Evolutionary conservation across 2,888 invertebrate genomes (phyloP).

Genomic region (Acleris cristana): DNA sequence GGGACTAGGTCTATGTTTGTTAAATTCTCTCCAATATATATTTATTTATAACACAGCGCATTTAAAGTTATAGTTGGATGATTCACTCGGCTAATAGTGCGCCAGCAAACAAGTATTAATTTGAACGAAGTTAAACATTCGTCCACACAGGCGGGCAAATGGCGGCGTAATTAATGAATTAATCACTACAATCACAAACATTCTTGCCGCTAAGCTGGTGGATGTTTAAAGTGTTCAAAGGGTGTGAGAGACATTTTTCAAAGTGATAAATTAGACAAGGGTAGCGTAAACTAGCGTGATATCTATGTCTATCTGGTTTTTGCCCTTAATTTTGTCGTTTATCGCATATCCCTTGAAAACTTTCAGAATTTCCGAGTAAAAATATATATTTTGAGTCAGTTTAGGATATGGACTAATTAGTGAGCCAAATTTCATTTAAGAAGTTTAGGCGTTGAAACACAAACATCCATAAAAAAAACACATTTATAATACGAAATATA

Average conservation of each 20-base stretch:
- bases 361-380: too few species aligned
- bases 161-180: constrained; percentile 28
- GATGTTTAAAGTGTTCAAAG: not conserved
- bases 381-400: too few species aligned
- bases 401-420: too few species aligned
- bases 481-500: too few species aligned
- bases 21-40: too few species aligned
- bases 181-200: constrained; percentile 20
- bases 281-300: not conserved
- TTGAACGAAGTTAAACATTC: constrained; percentile 18
- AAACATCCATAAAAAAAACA: too few species aligned
- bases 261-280: not conserved
- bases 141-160: constrained; percentile 28
- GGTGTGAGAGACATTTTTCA: not conserved
- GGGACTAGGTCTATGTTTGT: too few species aligned
- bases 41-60: too few species aligned
- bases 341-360: too few species aligned
- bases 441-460: too few species aligned
- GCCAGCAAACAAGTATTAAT: not conserved
- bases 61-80: not conserved
- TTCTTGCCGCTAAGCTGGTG: constrained; percentile 8
- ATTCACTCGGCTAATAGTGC: constrained; percentile 1
- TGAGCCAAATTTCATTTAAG: too few species aligned
- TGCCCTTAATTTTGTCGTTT: too few species aligned
- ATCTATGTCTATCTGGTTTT: not conserved